These are phyloP conservation scores for Brachionus manjavacas DNA, from an alignment of 1,140 invertebrate genomes.

Conservation along the genomic window DNA sequence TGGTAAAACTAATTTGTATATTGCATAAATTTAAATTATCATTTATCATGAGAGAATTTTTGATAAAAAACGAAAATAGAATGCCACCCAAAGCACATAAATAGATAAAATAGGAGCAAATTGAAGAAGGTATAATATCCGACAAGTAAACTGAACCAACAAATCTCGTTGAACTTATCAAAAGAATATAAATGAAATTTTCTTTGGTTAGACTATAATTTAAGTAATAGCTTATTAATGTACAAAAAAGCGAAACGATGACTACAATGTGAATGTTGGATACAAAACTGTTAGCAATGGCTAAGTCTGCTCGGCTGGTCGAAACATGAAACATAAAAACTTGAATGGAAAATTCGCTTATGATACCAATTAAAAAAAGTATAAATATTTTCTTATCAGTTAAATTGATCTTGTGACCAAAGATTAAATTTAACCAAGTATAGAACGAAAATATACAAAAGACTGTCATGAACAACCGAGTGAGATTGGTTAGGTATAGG, in stretches of 20 bases:
- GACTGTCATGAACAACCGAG: background rate
- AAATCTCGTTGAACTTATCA: background rate
- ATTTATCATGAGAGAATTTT: background rate
- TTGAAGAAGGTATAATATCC: background rate
- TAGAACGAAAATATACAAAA: slow-evolving; percentile 36
- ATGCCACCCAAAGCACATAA: background rate
- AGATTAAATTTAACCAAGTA: slow-evolving; percentile 31
- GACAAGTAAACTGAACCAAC: background rate
- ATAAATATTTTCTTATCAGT: slow-evolving; percentile 25
- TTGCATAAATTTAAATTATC: slow-evolving; percentile 32
- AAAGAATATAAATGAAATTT: background rate
- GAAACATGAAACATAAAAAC: background rate
- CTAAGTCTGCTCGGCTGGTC: background rate
- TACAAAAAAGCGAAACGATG: background rate
- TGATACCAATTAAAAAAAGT: background rate
- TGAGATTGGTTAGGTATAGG: background rate
- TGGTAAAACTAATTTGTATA: slow-evolving; percentile 5
- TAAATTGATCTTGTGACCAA: background rate
- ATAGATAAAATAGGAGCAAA: slow-evolving; percentile 25
- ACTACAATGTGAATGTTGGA: background rate
- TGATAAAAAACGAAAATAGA: slow-evolving; percentile 8
- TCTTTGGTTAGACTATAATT: background rate
- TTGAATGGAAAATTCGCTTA: slow-evolving; percentile 31
- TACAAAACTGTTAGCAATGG: background rate
- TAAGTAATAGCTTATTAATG: background rate